Conservation (phyloP, 92 coral and sea anemone genomes). For the Epizoanthus scotinus region DNA sequence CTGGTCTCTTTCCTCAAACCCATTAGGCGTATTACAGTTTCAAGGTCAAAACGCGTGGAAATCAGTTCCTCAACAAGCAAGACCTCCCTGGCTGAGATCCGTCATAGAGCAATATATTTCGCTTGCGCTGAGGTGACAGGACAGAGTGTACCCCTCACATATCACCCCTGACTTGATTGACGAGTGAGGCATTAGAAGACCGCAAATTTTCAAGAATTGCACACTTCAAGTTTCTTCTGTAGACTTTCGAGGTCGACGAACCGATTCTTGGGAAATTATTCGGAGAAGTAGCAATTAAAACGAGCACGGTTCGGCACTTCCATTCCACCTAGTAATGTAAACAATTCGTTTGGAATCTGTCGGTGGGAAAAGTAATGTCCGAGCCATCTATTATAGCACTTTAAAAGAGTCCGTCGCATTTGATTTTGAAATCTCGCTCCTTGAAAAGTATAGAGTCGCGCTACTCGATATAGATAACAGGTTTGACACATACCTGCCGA, state of each 20-base stretch:
- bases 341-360: conserved; percentile 44
- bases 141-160: neutral
- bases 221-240: conserved; percentile 30
- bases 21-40: conserved; percentile 44
- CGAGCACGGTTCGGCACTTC: conserved; percentile 9
- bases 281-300: neutral
- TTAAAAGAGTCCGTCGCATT: neutral
- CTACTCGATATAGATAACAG: neutral
- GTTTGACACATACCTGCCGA: conserved; percentile 60
- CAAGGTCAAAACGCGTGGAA: conserved; percentile 51
- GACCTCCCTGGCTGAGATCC: conserved; percentile 24
- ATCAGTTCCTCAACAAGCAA: conserved; percentile 16
- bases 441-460: neutral
- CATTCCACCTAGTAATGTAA: conserved; percentile 55
- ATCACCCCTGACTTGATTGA: conserved; percentile 34
- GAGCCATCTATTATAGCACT: conserved; percentile 21
- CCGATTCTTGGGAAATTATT: conserved; percentile 2
- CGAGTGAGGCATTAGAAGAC: conserved; percentile 43
- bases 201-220: conserved; percentile 38
- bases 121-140: conserved; percentile 32
- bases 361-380: neutral
- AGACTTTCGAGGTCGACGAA: conserved; percentile 13
- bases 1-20: conserved; percentile 23
- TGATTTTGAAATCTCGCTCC: neutral
- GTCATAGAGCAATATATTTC: conserved; percentile 1